Evolutionary conservation across 2,113 vertebrate species (phyloP).

Genomic region (Sceloporus undulatus): DNA sequence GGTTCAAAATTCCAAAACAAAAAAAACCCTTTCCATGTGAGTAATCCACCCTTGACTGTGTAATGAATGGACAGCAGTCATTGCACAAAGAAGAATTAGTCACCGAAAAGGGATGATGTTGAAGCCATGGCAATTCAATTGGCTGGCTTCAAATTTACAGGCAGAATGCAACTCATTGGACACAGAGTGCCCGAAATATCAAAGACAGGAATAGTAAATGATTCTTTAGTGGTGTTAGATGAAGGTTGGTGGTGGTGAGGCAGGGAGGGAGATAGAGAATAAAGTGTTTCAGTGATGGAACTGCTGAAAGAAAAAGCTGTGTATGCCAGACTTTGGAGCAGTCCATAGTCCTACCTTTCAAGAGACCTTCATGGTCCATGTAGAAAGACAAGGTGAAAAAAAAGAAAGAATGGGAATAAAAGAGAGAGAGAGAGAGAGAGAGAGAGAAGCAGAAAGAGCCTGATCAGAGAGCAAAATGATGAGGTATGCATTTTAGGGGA

Average conservation of each 20-base stretch:
- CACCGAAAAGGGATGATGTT: background rate
- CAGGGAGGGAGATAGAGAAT: background rate
- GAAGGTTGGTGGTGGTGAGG: slow-evolving; percentile 18
- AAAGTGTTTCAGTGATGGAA: slow-evolving; percentile 49
- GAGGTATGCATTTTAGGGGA: slow-evolving; percentile 62
- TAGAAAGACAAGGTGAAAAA: slow-evolving; percentile 76
- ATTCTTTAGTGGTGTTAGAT: slow-evolving; percentile 63
- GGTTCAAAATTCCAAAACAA: background rate
- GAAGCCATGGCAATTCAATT: background rate
- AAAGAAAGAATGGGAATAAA: slow-evolving; percentile 75
- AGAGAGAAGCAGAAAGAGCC: slow-evolving; percentile 74
- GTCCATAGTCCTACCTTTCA: slow-evolving; percentile 83
- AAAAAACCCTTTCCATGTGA: background rate
- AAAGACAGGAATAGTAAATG: slow-evolving; percentile 41
- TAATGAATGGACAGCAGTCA: background rate
- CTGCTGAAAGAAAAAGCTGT: slow-evolving; percentile 57
- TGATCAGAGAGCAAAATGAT: slow-evolving; percentile 67
- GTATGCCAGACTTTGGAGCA: slow-evolving; percentile 58
- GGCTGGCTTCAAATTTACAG: slow-evolving; percentile 2
- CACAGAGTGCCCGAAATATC: fast-evolving
- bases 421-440: slow-evolving; percentile 73
- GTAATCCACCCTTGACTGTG: background rate
- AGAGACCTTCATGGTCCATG: slow-evolving; percentile 84
- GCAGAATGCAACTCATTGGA: slow-evolving; percentile 29
- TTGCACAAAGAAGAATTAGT: slow-evolving; percentile 23